phyloP scores from a whole-genome alignment of 2,888 invertebrate species.

The Meteorus cinctellus region DNA sequence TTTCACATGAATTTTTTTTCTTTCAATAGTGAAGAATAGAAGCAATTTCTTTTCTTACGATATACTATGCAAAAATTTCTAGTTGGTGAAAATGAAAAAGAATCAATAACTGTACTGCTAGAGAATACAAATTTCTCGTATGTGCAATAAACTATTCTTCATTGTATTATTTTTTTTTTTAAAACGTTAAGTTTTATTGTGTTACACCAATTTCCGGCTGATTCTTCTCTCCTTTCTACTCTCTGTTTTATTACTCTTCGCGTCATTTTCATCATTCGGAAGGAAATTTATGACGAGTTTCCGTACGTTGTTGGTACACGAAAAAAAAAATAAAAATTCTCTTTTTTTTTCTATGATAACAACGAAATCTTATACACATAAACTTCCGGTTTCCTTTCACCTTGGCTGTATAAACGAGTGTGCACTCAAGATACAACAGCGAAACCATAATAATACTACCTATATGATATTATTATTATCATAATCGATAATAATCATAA shows the following conservation, averaged over 20 bases:
- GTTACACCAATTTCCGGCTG: conserved; percentile 13
- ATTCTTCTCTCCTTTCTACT: neutral
- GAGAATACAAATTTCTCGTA: neutral
- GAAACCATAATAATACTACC: neutral
- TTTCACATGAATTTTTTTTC: neutral
- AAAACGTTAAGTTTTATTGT: neutral
- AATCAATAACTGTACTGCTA: neutral
- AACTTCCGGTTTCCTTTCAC: conserved; percentile 55
- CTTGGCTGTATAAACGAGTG: conserved; percentile 51
- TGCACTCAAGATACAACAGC: conserved; percentile 8
- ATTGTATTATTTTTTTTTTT: neutral
- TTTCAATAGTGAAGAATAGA: conserved; percentile 4
- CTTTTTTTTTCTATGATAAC: neutral
- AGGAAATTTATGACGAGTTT: neutral
- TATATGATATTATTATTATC: neutral
- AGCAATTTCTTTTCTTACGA: neutral
- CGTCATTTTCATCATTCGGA: neutral
- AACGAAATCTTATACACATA: conserved; percentile 28
- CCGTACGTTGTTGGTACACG: neutral
- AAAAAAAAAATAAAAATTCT: neutral
- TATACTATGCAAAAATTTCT: neutral
- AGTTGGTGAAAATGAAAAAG: neutral
- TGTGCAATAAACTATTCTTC: neutral
- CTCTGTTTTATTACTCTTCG: neutral
- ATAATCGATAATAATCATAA: neutral